Base-by-base conservation (phyloP, 2,113 vertebrate genomes). In the Dicrurus megarhynchus region DNA sequence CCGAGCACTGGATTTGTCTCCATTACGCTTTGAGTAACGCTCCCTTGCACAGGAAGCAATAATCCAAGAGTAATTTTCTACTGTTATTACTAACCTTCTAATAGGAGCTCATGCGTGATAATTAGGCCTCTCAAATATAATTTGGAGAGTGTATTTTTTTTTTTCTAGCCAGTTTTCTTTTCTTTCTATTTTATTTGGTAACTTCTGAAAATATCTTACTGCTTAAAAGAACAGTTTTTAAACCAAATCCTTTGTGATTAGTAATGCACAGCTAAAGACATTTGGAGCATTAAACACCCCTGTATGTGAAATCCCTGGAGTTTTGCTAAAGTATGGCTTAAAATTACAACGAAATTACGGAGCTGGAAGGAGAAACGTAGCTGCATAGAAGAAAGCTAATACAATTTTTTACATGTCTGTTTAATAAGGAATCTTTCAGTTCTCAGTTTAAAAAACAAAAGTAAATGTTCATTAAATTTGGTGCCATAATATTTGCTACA, bases 271-370 rank as follows among this genome's bases (percentile, higher is more conserved):
- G 71, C 82, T 77, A 77, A 89, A 97, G 89, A 77, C 42, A 77
- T 94, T 90, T 61, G 74, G 42, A 97, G 76, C 89, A 87, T 94
- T 96, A 94, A 97, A 94, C 94, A 94, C 79, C 49, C 64, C 42
- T 73, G 28, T 39, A 63, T 82, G 30, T 63, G 59, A 95, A 90
- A 93, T 89, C 94, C 59, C 82, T 53, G 20, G 84, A 89, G 93
- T 56, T 95, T 85, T 87, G 52, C 59, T 88, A 6, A 59, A 93
- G 26, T 28, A 46, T 50, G 41, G 39, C 41, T 89, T 92, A 60
- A 84, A 96, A 82, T 93, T 91, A 70, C 82, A 91, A 20, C 4
- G 6, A 94, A 90, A 90, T 96, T 90, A 27, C 47, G 76, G 37
- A 84, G 23, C 77, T 95, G 79, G 79, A 87, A 84, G 93, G 81